Base-by-base conservation (phyloP, 2,113 vertebrate species). In the Eulemur macaco region DNA sequence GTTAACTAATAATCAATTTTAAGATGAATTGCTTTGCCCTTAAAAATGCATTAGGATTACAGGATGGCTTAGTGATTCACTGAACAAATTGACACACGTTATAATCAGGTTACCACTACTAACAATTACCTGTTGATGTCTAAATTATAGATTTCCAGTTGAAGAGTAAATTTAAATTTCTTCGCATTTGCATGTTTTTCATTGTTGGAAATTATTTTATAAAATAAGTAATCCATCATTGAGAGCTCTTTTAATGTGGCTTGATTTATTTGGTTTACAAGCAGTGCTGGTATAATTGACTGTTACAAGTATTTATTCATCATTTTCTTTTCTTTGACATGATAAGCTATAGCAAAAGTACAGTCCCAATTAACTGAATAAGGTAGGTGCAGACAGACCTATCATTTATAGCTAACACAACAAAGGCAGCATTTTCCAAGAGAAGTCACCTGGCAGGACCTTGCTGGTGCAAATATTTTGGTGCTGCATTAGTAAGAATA, bases 131-230 rank as follows among this genome's bases (percentile, higher is more conserved):
- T 47, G 39, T 39, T 77, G 78, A 91, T 87, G 71, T 94, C 76
- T 90, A 93, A 97, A 88, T 88, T 95, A 91, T 14, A 97, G 73
- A 78, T 77, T 83, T 96, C 78, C 31, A 60, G 47, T 50, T 89
- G n/a, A 83, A 95, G 86, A 47, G 54, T 56, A 85, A 91, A 85
- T 29, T 78, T 73, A 92, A 50, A 42, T 90, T 94, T 81, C 83
- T 82, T 69, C 64, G 18, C 66, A 86, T 74, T 78, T 78, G 83
- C 91, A 83, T 50, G 34, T 34, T 92, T 95, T 87, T 93, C 34
- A 86, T 42, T 94, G 39, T 80, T 88, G 50, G 13, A 81, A 66
- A 47, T 88, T 88, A 39, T 31, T 68, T 92, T 58, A 66, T 85
- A 63, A 96, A 69, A 78, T 25, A 58, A 82, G 5, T 37, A 82